Percentiles rank a stretch among this genome's conserved stretches.
These are phyloP conservation scores for Podarcis muralis DNA, from an alignment of 2,113 vertebrate genomes.

Conservation along the genomic window DNA sequence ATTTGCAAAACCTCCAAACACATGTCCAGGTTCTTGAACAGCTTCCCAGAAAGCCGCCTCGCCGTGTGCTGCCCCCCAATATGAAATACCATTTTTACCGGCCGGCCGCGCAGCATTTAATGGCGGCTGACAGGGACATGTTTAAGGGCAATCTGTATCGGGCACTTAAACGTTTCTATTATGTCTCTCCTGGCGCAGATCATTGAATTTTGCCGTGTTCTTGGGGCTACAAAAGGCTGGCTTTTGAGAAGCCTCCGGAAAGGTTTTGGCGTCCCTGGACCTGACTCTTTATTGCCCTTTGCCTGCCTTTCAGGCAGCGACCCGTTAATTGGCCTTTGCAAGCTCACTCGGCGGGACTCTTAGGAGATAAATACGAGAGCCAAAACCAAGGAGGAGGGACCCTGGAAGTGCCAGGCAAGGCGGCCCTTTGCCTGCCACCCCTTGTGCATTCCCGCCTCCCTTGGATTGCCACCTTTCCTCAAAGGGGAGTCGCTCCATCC, in stretches of 20 bases:
- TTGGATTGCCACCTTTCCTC: no score
- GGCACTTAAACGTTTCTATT: slow-evolving; percentile 56
- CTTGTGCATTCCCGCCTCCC: no score
- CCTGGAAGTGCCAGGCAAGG: rapidly evolving
- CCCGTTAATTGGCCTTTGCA: neutral
- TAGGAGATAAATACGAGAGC: neutral
- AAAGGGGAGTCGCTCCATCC: no score
- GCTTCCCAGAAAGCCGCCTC: slow-evolving; percentile 48
- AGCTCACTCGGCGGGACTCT: neutral
- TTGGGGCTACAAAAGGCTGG: slow-evolving; percentile 17
- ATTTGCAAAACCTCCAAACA: slow-evolving; percentile 50
- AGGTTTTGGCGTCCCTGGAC: neutral
- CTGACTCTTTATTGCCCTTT: neutral
- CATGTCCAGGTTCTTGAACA: slow-evolving; percentile 38
- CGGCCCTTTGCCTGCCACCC: neutral
- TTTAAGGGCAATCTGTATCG: slow-evolving; percentile 49
- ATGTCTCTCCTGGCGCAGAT: slow-evolving; percentile 56
- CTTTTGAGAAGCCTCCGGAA: neutral
- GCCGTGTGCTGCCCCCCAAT: neutral
- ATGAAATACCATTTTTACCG: slow-evolving; percentile 45
- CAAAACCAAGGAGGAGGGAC: no score
- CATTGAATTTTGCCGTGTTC: slow-evolving; percentile 52
- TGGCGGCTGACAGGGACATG: slow-evolving; percentile 49
- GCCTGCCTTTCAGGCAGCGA: neutral
- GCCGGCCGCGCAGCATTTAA: slow-evolving; percentile 47